Conservation (phyloP, 2,797 vertebrate species). For the Philypnodon macrostomus region DNA sequence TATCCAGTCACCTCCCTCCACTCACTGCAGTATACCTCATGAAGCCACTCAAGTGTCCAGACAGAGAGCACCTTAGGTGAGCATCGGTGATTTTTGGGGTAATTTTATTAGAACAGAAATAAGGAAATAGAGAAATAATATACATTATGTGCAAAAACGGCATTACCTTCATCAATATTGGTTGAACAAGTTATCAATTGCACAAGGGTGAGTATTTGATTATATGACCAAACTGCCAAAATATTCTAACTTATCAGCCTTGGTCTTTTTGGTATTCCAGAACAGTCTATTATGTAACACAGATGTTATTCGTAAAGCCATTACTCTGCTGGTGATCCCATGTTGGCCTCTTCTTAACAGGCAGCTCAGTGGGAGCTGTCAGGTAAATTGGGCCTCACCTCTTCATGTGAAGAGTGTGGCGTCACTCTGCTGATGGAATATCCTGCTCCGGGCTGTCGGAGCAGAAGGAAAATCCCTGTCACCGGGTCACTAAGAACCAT, state of each 20-base stretch:
- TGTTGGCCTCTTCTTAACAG: constrained; percentile 7
- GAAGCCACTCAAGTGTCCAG: constrained; percentile 28
- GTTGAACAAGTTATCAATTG: too few relatives aligned
- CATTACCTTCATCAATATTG: too few relatives aligned
- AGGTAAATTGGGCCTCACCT: constrained; percentile 31
- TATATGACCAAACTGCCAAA: too few relatives aligned
- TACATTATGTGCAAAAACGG: too few relatives aligned
- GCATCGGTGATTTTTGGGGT: too few relatives aligned
- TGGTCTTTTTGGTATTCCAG: background rate
- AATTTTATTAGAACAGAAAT: too few relatives aligned
- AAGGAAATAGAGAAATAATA: too few relatives aligned
- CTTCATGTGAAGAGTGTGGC: constrained; percentile 27
- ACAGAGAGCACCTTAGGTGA: constrained; percentile 31
- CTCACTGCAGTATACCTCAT: constrained; percentile 42
- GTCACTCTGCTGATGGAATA: constrained; percentile 43
- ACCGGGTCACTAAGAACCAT: constrained; percentile 40
- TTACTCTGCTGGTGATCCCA: background rate
- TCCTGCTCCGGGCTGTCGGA: constrained; percentile 21
- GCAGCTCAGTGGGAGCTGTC: constrained; percentile 14
- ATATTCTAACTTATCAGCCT: background rate
- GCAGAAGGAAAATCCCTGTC: constrained; percentile 45
- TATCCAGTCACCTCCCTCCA: constrained; percentile 44
- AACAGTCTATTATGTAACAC: constrained; percentile 9
- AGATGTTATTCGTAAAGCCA: background rate
- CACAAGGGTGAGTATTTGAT: too few relatives aligned